Conservation (phyloP, 1,140 invertebrate genomes). For the Temnothorax longispinosus region DNA sequence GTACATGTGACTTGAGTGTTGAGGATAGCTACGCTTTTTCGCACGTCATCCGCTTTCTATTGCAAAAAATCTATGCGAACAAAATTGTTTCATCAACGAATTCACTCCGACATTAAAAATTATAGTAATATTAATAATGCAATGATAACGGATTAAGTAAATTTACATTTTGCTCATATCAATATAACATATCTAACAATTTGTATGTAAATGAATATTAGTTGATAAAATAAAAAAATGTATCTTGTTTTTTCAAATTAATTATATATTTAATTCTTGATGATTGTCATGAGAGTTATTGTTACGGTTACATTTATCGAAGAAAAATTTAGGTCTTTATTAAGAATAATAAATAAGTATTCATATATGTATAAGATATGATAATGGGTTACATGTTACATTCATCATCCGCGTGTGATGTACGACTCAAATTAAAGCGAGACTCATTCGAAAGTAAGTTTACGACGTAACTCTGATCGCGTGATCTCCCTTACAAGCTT, state of each 20-base stretch:
- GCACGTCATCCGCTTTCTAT: neutral
- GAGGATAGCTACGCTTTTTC: neutral
- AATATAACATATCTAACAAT: too few species aligned
- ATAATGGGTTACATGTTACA: slow-evolving; percentile 16
- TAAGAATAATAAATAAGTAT: neutral
- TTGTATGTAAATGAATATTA: neutral
- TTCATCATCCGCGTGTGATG: neutral
- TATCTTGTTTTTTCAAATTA: neutral
- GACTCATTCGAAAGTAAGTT: slow-evolving; percentile 31
- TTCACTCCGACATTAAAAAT: neutral
- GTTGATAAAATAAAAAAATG: neutral
- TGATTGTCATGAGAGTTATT: neutral
- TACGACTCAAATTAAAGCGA: slow-evolving; percentile 31
- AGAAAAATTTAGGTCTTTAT: neutral
- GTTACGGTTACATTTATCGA: neutral
- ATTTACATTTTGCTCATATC: neutral
- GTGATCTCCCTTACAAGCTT: slow-evolving; percentile 31
- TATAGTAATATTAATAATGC: neutral
- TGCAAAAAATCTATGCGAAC: neutral
- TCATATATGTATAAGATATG: neutral
- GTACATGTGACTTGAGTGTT: neutral
- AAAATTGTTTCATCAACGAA: neutral
- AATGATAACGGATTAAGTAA: neutral
- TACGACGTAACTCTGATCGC: slow-evolving; percentile 18
- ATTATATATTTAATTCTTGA: too few species aligned